Evolutionary conservation across 1,140 invertebrate genomes (phyloP), one percentile per base, ranked within the genome.

Genomic region (Kradibia gibbosae): DNA sequence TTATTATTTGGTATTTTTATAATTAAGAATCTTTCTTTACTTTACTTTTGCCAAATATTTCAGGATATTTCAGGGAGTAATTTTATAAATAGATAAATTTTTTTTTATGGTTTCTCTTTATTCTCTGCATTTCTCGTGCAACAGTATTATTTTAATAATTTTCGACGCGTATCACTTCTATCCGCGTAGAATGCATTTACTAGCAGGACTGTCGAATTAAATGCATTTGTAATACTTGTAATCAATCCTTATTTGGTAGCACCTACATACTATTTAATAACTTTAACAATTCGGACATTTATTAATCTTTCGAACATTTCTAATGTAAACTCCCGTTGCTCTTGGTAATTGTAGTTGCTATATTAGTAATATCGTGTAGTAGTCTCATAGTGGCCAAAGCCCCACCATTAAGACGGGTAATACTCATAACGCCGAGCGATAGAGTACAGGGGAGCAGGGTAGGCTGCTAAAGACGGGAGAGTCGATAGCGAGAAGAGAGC

Each of bases 301-400:
- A 87, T 90, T 90, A 89, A 90, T 90, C 88, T 88, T 85, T 88
- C 87, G 84, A 81, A 85, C 89, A 90, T 82, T 90, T 89, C 86
- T 45, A 31, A 83, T 85, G 85, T 88, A 89, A 90, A 87, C 89
- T 87, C 84, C 62, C 31, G 67, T 28, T 74, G 42, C 15, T 57
- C 31, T 0, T 20, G 72, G 11, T 55, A 74, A 22, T 75, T 31
- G 53, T 60, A 71, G 11, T 53, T 25, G 71, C 7, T 28, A 31
- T 28, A 15, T 17, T n/a, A 39, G 5, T 39, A 25, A 11, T 39
- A n/a, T 20, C n/a, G 50, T 17, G 42, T 45, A 45, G 42, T 45
- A 45, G 42, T 45, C 42, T 13, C 42, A 45, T 5, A 5, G 42
- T 34, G 71, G 42, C 48, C 15, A 48, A 39, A n/a, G 20, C 34